Evolutionary conservation across 1,140 invertebrate species (phyloP), one percentile per base, ranked within the genome.

Genomic region (Diabrotica virgifera): DNA sequence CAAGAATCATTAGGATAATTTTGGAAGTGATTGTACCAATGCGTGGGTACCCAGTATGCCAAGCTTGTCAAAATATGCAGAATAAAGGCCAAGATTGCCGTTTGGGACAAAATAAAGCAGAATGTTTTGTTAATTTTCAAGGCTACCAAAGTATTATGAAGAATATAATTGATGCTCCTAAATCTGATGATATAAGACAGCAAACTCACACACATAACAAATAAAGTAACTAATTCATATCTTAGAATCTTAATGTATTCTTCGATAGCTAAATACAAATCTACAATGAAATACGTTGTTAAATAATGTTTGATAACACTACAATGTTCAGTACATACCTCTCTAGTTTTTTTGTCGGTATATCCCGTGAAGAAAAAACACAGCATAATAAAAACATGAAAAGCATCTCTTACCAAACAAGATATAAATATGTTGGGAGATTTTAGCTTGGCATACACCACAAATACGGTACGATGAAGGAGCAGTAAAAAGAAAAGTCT

Each of bases 301-400:
- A 69, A 38, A 52, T 69, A 69, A 6, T 64, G 14, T 51, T 54
- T 58, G 8, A 36, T 6, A 35, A 69, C 66, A 36, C 59, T 56
- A 7, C 35, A 66, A 0, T 61, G 64, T 14, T 69, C 36, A 11
- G 64, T 64, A 6, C 54, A 52, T 10, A 69, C 63, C 14, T 61
- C 52, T 38, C 66, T 69, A 6, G 68, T 69, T 38, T 59, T 66
- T 8, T 13, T 8, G 24, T 64, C 60, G 5, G 56, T 56, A 50
- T 66, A 69, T 10, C 68, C 68, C 14, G 62, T 66, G 24, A 56
- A 24, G 35, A 69, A 69, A 36, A 56, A 58, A 35, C 11, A 13
- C 5, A 38, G 6, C 36, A 53, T 62, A 12, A 13, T 52, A 40
- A 36, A 35, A 0, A 52, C 8, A 14, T 36, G 56, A 13, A 60